These are phyloP conservation scores for Laticauda colubrina DNA, from an alignment of 2,113 vertebrate species.

Conservation along the genomic window DNA sequence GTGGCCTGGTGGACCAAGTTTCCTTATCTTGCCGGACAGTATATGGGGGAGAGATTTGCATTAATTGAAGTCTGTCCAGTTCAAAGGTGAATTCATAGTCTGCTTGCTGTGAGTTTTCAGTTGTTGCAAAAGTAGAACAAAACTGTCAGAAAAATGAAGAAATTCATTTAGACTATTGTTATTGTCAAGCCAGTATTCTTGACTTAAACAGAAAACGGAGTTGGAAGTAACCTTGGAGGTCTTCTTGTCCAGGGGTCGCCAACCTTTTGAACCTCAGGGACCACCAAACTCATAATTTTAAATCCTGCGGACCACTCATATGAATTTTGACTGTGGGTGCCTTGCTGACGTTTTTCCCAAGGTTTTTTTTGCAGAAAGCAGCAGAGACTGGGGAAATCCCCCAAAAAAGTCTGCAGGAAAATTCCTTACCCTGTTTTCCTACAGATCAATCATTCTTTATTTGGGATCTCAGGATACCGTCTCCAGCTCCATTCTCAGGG, in stretches of 20 bases:
- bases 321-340: no score
- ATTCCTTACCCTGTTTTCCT: no score
- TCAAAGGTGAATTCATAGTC: background rate
- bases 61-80: background rate
- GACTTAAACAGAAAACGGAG: background rate
- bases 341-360: no score
- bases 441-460: no score
- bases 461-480: no score
- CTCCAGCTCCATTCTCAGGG: no score
- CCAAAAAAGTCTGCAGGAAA: no score
- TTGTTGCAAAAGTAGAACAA: background rate
- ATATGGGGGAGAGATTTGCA: background rate
- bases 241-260: background rate
- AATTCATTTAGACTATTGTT: background rate
- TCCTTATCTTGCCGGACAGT: background rate
- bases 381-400: no score
- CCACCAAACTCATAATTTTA: no score
- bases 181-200: background rate
- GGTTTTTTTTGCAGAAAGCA: no score
- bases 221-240: background rate
- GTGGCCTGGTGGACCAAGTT: background rate
- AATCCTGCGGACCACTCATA: no score
- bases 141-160: background rate
- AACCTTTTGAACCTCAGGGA: no score
- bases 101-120: background rate